Conservation (phyloP, 2,888 invertebrate species). For the Platycheirus albimanus region DNA sequence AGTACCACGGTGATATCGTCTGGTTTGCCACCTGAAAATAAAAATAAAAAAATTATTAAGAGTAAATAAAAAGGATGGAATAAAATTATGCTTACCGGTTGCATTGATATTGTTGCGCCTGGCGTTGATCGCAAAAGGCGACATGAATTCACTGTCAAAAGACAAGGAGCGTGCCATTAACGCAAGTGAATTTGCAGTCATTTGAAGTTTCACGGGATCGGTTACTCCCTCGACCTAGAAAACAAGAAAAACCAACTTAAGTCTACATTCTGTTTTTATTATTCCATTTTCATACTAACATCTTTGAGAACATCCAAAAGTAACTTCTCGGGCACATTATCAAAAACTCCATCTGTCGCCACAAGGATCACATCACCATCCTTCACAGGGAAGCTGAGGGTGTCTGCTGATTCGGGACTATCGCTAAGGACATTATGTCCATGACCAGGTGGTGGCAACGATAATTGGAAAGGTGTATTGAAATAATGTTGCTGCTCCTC, state of each 20-base stretch:
- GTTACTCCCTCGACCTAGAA: slow-evolving; percentile 86
- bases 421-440: slow-evolving; percentile 94
- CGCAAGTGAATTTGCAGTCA: slow-evolving; percentile 96
- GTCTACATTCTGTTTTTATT: no score
- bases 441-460: slow-evolving; percentile 95
- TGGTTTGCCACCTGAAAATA: slow-evolving; percentile 94
- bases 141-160: slow-evolving; percentile 96
- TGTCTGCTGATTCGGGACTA: slow-evolving; percentile 96
- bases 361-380: slow-evolving; percentile 97
- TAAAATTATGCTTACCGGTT: slow-evolving; percentile 86
- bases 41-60: slow-evolving; percentile 58
- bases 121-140: slow-evolving; percentile 97
- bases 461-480: slow-evolving; percentile 98
- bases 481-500: slow-evolving; percentile 99
- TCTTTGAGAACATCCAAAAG: slow-evolving; percentile 93
- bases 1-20: slow-evolving; percentile 99
- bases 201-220: slow-evolving; percentile 91
- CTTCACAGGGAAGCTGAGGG: slow-evolving; percentile 92
- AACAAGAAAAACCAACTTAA: slow-evolving; percentile 5
- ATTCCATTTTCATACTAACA: slow-evolving; percentile 80
- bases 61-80: not conserved
- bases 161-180: slow-evolving; percentile 97
- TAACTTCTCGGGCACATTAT: slow-evolving; percentile 96
- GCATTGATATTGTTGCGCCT: slow-evolving; percentile 96
- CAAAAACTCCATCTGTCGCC: slow-evolving; percentile 99